phyloP scores from a whole-genome alignment of 35 echinoderm and acorn worm species.

The Ophiothrix spiculata region DNA sequence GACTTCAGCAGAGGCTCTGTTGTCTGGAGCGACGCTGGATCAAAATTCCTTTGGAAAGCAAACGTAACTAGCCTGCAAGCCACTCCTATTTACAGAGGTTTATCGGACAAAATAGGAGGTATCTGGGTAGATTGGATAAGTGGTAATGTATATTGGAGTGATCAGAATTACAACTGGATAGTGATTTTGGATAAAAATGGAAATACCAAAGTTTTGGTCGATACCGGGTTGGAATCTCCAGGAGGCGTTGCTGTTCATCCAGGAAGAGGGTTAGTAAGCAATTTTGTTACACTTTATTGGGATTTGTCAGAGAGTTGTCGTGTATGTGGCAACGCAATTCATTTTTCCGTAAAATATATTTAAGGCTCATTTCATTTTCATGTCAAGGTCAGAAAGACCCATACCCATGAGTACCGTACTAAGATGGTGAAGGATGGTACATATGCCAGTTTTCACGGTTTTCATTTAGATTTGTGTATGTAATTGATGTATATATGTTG shows the following conservation, averaged over 20 bases:
- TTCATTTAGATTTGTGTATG: too few species aligned
- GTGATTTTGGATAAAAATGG: conserved; percentile 38
- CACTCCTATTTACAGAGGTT: neutral
- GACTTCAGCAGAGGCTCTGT: neutral
- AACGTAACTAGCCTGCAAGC: neutral
- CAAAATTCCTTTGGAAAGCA: neutral
- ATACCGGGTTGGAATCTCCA: conserved; percentile 40
- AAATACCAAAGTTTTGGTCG: neutral
- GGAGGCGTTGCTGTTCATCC: conserved; percentile 61
- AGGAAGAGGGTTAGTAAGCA: conserved; percentile 20
- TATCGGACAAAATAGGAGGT: conserved; percentile 39
- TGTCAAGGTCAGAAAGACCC: too few species aligned
- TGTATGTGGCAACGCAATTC: neutral
- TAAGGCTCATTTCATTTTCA: too few species aligned
- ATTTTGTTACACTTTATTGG: neutral
- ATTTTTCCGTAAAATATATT: neutral
- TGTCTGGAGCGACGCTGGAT: neutral
- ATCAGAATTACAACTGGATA: conserved; percentile 79
- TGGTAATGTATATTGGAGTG: conserved; percentile 62
- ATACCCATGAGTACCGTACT: too few species aligned
- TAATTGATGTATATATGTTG: too few species aligned
- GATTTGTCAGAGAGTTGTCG: neutral
- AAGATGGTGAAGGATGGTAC: too few species aligned
- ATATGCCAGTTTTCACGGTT: too few species aligned
- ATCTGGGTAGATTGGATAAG: conserved; percentile 66